phyloP scores from a whole-genome alignment of 2,888 invertebrate species.

The Dermolepida albohirtum region DNA sequence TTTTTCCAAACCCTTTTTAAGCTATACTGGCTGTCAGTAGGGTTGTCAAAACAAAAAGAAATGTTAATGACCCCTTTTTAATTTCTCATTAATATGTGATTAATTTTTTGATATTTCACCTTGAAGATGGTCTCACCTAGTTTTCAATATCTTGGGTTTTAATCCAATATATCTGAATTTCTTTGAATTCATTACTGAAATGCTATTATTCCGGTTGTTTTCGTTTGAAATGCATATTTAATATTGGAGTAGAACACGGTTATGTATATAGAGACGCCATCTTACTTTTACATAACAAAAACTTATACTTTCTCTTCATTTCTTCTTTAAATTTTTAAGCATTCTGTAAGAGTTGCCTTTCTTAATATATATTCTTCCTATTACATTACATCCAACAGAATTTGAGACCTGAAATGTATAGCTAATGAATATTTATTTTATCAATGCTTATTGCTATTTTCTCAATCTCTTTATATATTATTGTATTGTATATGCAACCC shows the following conservation, averaged over 20 bases:
- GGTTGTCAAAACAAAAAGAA: constrained; percentile 45
- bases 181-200: constrained; percentile 55
- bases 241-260: constrained; percentile 47
- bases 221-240: constrained; percentile 48
- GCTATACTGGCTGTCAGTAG: constrained; percentile 40
- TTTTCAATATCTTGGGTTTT: constrained; percentile 44
- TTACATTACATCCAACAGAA: constrained; percentile 17
- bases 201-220: constrained; percentile 49
- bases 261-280: constrained; percentile 55
- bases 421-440: background rate
- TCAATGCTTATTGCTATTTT: constrained; percentile 1
- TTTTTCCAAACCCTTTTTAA: constrained; percentile 18
- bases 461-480: constrained; percentile 2
- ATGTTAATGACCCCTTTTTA: constrained; percentile 50
- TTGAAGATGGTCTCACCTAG: constrained; percentile 41
- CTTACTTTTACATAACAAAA: constrained; percentile 48
- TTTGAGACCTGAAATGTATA: background rate
- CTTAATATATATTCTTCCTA: constrained; percentile 5
- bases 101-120: background rate
- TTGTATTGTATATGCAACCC: constrained; percentile 10
- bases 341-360: background rate
- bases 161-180: constrained; percentile 45
- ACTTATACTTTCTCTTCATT: constrained; percentile 38
- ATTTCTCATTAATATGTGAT: constrained; percentile 22
- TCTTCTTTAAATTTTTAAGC: constrained; percentile 6